phyloP scores from a whole-genome alignment of 1,140 invertebrate genomes.

The Neodiprion fabricii region DNA sequence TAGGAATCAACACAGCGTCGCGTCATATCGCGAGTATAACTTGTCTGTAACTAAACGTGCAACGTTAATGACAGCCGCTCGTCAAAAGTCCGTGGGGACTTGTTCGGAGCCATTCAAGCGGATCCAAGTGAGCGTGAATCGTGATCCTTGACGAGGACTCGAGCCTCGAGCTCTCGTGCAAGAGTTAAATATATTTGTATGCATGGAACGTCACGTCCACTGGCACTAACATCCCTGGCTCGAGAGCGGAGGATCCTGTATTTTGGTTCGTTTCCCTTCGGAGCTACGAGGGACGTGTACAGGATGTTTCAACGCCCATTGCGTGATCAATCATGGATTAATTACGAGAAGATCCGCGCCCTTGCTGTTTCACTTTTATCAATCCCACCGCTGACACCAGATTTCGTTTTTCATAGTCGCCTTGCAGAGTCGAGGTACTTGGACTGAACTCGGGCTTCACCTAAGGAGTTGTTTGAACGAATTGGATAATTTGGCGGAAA shows the following conservation, averaged over 20 bases:
- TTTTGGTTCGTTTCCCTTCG: too few relatives aligned
- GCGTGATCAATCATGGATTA: neutral
- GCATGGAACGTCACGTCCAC: neutral
- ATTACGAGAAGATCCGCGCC: neutral
- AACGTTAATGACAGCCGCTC: neutral
- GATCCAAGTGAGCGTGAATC: neutral
- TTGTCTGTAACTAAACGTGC: too few relatives aligned
- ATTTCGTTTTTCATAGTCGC: neutral
- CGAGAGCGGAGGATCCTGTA: too few relatives aligned
- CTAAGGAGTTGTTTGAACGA: too few relatives aligned
- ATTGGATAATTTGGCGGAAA: too few relatives aligned
- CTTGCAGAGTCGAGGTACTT: too few relatives aligned
- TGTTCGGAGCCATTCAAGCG: too few relatives aligned
- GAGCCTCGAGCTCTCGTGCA: neutral
- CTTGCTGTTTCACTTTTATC: neutral
- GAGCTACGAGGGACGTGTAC: neutral
- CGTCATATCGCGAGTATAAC: too few relatives aligned
- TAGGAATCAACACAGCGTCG: too few relatives aligned
- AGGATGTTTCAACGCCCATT: neutral
- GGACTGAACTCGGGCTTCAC: too few relatives aligned
- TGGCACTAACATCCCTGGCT: too few relatives aligned
- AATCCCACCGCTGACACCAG: neutral
- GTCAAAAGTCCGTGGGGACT: neutral
- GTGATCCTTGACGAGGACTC: conserved; percentile 1
- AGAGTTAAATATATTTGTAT: neutral